Conservation (phyloP, 2,888 invertebrate species). For the Apamea epomidion region DNA sequence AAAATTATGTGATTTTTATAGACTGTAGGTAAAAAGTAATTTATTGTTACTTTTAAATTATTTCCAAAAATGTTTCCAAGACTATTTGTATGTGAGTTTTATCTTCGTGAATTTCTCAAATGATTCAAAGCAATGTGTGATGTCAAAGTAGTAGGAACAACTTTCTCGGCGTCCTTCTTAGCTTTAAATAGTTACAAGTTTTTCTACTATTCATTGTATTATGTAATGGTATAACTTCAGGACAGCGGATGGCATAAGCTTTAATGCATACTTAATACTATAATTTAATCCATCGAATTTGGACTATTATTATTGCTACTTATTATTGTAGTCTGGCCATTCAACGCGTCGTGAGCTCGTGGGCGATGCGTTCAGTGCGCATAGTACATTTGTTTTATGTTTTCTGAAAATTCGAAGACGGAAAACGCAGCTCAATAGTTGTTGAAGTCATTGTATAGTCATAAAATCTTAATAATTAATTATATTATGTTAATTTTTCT, state of each 20-base stretch:
- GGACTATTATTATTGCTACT: conserved; percentile 45
- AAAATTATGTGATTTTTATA: conserved; percentile 87
- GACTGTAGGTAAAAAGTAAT: conserved; percentile 87
- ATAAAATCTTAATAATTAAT: conserved; percentile 69
- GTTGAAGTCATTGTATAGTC: conserved; percentile 68
- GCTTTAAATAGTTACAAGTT: conserved; percentile 86
- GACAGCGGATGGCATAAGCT: conserved; percentile 63
- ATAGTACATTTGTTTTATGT: conserved; percentile 46
- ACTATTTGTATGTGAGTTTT: conserved; percentile 78
- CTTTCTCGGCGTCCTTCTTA: conserved; percentile 86
- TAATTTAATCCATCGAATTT: conserved; percentile 57
- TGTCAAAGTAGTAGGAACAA: conserved; percentile 76
- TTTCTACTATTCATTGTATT: conserved; percentile 64
- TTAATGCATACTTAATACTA: conserved; percentile 63
- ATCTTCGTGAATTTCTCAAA: conserved; percentile 71
- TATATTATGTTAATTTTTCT: conserved; percentile 63
- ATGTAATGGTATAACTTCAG: conserved; percentile 55
- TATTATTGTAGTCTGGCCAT: conserved; percentile 38
- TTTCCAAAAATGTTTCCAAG: conserved; percentile 86
- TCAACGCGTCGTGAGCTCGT: conserved; percentile 15
- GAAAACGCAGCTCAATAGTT: conserved; percentile 60
- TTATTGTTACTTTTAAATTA: conserved; percentile 89
- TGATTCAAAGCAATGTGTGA: conserved; percentile 77
- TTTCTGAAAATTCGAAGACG: conserved; percentile 53
- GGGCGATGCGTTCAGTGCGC: conserved; percentile 27